Evolutionary conservation across 2,888 invertebrate genomes (phyloP), one percentile per base, ranked within the genome.

Genomic region (Cartodere bifasciata): DNA sequence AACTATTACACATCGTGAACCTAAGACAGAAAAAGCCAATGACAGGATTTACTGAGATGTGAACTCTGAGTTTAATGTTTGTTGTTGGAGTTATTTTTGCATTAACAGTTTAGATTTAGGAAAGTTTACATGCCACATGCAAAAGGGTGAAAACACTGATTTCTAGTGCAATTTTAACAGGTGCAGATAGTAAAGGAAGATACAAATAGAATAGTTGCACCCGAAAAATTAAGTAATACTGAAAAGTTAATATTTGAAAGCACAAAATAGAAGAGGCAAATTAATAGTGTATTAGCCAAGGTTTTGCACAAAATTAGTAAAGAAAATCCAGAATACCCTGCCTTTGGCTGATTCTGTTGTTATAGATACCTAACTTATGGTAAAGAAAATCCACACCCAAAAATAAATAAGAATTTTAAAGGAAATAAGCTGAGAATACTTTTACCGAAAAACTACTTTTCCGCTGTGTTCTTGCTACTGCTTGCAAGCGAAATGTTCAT

Each of bases 1-100:
- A 37, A 58, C 56, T 41, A 58, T 52, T 47, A 59, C 58, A 49
- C 58, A 57, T 45, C 56, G 54, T 44, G 61, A 70, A 75, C 75
- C 79, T 78, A 75, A 71, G 33, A 75, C 76, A 73, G 70, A 73
- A 73, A 74, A 72, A 82, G 80, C 83, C 82, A 79, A 78, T 78
- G 82, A 81, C 82, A 76, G 74, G 74, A 67, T 50, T 60, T 59
- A 59, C 56, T 58, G 50, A 50, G 42, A 41, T 40, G 39, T 45
- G 37, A 41, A 46, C 41, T 29, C 28, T 25, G 11, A 11, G n/a
- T n/a, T 20, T 20, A 20, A 20, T 7, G 20, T 7, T 7, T 7
- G 7, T 20, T 7, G 20, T 20, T n/a, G n/a, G n/a, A n/a, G n/a
- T n/a, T n/a, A n/a, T n/a, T n/a, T n/a, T n/a, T n/a, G n/a, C n/a